phyloP scores from a whole-genome alignment of 2,888 invertebrate species.

The Scaptomyza cyrtandrae region DNA sequence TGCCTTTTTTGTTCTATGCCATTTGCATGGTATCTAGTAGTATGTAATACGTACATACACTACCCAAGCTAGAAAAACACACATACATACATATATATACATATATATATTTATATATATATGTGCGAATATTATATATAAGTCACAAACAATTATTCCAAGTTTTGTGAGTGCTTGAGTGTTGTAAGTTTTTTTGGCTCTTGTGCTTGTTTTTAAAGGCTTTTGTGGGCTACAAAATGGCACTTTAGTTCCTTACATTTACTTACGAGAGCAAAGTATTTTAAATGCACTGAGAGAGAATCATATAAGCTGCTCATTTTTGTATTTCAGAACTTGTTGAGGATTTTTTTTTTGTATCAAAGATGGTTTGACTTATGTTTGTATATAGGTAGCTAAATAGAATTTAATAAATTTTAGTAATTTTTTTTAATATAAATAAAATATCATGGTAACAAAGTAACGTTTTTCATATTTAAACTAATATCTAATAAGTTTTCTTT shows the following conservation, averaged over 20 bases:
- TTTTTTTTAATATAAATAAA: too few species aligned
- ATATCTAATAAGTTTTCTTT: too few species aligned
- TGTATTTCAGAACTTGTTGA: background rate
- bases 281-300: conserved; percentile 13
- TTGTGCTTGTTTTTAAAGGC: conserved; percentile 4
- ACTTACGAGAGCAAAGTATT: conserved; percentile 4
- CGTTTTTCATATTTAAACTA: too few species aligned
- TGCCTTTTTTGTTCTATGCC: conserved; percentile 45
- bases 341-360: too few species aligned
- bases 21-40: conserved; percentile 45
- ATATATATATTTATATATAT: too few species aligned
- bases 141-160: conserved; percentile 44
- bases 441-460: too few species aligned
- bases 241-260: conserved; percentile 17
- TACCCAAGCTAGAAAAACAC: conserved; percentile 20
- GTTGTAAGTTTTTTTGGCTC: conserved; percentile 12
- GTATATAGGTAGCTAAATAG: too few species aligned
- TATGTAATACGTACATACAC: background rate
- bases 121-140: too few species aligned
- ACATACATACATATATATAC: background rate
- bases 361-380: too few species aligned
- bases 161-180: conserved; percentile 29
- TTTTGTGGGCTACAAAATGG: conserved; percentile 5
- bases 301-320: background rate
- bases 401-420: too few species aligned